Conservation (phyloP, 2,113 vertebrate species). For the Phalacrocorax brasilianus region DNA sequence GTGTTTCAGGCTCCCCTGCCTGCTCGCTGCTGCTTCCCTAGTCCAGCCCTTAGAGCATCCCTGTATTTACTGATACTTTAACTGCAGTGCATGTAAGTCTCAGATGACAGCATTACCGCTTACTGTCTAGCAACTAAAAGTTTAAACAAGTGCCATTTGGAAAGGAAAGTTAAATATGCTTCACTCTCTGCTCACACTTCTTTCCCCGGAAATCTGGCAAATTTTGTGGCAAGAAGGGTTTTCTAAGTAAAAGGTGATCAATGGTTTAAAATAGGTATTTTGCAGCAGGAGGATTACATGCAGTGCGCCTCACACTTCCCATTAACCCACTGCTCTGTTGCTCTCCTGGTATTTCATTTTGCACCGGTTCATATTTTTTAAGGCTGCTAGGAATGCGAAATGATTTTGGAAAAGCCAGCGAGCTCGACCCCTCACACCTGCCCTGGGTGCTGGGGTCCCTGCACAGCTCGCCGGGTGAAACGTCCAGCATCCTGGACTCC, state of each 20-base stretch:
- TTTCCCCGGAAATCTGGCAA: neutral
- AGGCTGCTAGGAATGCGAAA: neutral
- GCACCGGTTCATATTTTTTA: neutral
- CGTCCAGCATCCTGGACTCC: neutral
- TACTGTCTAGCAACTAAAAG: neutral
- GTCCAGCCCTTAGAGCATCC: neutral
- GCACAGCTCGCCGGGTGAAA: rapidly evolving
- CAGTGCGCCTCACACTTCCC: neutral
- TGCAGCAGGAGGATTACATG: neutral
- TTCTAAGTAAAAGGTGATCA: neutral
- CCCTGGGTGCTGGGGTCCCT: neutral
- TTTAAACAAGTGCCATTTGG: neutral
- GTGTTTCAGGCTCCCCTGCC: neutral
- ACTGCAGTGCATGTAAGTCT: neutral
- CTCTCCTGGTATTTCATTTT: neutral
- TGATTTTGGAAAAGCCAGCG: rapidly evolving
- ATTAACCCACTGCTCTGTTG: neutral
- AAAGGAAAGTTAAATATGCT: neutral
- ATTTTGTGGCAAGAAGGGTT: neutral
- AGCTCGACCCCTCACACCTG: neutral
- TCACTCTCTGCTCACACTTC: neutral
- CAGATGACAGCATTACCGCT: neutral
- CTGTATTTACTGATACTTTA: neutral
- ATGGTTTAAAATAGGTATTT: neutral
- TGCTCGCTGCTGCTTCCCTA: neutral